Percentiles rank a stretch among this genome's conserved stretches.
Conservation (phyloP, 2,113 vertebrate species). For the Phyllostomus hastatus region DNA sequence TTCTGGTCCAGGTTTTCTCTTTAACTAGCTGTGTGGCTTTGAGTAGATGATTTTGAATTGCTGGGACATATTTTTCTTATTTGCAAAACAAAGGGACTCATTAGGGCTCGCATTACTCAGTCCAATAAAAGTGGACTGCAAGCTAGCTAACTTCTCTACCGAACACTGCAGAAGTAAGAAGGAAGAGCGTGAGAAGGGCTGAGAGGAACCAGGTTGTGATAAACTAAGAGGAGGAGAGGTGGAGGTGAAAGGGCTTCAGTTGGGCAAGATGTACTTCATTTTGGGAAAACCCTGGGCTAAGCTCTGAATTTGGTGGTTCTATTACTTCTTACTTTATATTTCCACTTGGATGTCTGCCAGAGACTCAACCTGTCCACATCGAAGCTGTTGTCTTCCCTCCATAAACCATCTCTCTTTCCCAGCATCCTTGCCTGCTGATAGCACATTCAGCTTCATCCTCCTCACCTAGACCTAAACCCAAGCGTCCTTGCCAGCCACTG, state of each 20-base stretch:
- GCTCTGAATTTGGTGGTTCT: background rate
- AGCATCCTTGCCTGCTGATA: background rate
- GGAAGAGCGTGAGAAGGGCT: background rate
- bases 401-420: background rate
- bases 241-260: background rate
- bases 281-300: background rate
- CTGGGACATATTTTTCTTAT: slow-evolving; percentile 20
- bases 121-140: background rate
- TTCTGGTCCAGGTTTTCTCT: background rate
- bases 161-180: background rate
- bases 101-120: background rate
- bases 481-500: background rate
- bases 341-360: background rate
- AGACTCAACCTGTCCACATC: background rate
- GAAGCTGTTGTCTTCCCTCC: background rate
- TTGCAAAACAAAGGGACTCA: slow-evolving; percentile 38
- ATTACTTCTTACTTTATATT: background rate
- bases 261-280: background rate
- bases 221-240: background rate
- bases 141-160: background rate
- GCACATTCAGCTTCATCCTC: background rate
- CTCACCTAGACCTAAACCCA: background rate
- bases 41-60: background rate
- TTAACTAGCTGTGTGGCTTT: background rate
- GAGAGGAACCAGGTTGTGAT: background rate